A percentile compares a stretch with the other conserved stretches of the same genome.
phyloP scores from a whole-genome alignment of 2,113 vertebrate genomes.

The Galeopterus variegatus region DNA sequence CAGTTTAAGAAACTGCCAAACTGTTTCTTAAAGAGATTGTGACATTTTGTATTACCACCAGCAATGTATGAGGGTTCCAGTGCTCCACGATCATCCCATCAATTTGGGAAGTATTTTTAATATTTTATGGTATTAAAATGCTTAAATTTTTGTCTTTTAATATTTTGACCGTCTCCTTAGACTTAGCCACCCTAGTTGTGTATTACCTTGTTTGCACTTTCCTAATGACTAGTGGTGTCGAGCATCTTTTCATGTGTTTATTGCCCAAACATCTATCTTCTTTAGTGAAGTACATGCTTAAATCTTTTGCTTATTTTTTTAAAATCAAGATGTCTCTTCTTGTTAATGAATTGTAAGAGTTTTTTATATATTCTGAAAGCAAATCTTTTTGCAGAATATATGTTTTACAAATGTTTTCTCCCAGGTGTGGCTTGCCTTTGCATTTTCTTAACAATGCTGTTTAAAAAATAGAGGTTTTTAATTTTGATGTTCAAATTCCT shows the following conservation, averaged over 20 bases:
- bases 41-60: not conserved
- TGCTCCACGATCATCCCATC: not conserved
- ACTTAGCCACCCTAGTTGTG: not conserved
- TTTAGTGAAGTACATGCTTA: not conserved
- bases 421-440: not conserved
- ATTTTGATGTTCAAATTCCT: not conserved
- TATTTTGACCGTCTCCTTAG: not conserved
- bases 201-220: not conserved
- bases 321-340: not conserved
- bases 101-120: not conserved
- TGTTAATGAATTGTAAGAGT: not conserved
- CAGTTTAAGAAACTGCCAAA: constrained; percentile 3
- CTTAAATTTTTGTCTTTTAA: not conserved
- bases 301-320: not conserved
- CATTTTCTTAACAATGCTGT: not conserved
- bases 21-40: not conserved
- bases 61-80: not conserved
- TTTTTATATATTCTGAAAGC: not conserved
- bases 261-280: not conserved
- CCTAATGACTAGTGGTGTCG: not conserved
- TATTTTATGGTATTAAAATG: not conserved
- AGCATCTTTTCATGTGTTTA: not conserved
- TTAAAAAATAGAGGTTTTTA: not conserved
- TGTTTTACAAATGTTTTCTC: not conserved
- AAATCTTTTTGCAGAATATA: not conserved